Percentiles rank a stretch among this genome's conserved stretches.
phyloP scores from a whole-genome alignment of 2,113 vertebrate genomes.

The Acinonyx jubatus region DNA sequence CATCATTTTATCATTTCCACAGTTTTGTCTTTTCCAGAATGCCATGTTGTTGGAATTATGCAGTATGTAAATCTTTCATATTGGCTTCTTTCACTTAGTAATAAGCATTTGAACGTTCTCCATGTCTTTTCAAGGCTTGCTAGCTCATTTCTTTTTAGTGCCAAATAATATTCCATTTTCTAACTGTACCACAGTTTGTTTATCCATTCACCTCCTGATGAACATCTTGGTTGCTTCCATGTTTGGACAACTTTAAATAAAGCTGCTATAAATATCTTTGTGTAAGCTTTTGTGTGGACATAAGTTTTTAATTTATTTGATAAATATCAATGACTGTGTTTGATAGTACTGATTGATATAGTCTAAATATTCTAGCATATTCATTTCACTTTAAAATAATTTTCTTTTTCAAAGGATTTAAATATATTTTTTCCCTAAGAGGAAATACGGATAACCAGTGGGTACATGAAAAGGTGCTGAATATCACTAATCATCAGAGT shows the following conservation, averaged over 20 bases:
- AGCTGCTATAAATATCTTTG: background rate
- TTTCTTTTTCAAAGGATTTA: background rate
- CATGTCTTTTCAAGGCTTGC: too few species aligned
- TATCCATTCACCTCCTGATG: too few species aligned
- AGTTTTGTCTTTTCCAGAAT: background rate
- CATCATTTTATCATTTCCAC: background rate
- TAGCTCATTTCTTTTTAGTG: too few species aligned
- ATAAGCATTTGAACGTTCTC: too few species aligned
- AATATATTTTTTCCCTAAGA: background rate
- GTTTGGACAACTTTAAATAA: background rate
- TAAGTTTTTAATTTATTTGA: background rate
- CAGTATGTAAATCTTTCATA: too few species aligned
- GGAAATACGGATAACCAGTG: background rate
- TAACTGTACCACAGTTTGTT: too few species aligned
- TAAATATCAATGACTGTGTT: background rate
- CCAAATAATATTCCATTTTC: too few species aligned
- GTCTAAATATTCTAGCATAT: background rate
- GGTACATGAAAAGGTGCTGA: background rate
- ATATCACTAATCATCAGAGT: background rate
- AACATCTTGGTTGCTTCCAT: too few species aligned
- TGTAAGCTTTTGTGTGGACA: background rate
- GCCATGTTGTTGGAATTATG: too few species aligned
- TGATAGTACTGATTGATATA: background rate
- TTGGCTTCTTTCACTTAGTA: too few species aligned
- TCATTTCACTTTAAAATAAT: slow-evolving; percentile 47